Conservation (phyloP, 2,888 invertebrate genomes). For the Anthrax anthrax region DNA sequence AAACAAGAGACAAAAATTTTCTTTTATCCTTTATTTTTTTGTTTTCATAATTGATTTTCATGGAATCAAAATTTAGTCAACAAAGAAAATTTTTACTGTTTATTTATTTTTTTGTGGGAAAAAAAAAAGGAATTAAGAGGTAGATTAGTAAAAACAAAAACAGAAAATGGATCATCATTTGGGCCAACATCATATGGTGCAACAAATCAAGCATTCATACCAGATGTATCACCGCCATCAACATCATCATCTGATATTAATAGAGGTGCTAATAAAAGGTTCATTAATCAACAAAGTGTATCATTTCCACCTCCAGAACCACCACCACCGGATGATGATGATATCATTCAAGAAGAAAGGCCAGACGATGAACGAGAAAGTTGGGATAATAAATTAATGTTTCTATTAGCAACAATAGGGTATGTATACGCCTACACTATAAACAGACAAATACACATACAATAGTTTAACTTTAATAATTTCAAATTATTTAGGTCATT, state of each 20-base stretch:
- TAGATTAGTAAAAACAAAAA: constrained; percentile 56
- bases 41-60: too few species aligned
- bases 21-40: too few species aligned
- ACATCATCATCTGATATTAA: constrained; percentile 17
- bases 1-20: too few species aligned
- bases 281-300: background rate
- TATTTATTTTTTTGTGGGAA: too few species aligned
- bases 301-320: background rate
- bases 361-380: constrained; percentile 69
- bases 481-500: too few species aligned
- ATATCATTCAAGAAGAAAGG: constrained; percentile 50
- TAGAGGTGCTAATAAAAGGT: constrained; percentile 24
- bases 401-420: constrained; percentile 82
- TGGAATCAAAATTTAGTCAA: too few species aligned
- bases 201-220: constrained; percentile 64
- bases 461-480: too few species aligned
- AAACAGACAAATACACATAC: too few species aligned
- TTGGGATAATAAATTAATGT: constrained; percentile 88
- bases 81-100: too few species aligned
- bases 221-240: constrained; percentile 29
- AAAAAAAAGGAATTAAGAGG: constrained; percentile 57
- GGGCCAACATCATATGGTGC: constrained; percentile 57
- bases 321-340: constrained; percentile 35
- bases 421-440: too few species aligned
- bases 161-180: constrained; percentile 47